Percentiles rank a stretch among this genome's conserved stretches.
Conservation (phyloP, 2,113 vertebrate species). For the Atractosteus spatula region DNA sequence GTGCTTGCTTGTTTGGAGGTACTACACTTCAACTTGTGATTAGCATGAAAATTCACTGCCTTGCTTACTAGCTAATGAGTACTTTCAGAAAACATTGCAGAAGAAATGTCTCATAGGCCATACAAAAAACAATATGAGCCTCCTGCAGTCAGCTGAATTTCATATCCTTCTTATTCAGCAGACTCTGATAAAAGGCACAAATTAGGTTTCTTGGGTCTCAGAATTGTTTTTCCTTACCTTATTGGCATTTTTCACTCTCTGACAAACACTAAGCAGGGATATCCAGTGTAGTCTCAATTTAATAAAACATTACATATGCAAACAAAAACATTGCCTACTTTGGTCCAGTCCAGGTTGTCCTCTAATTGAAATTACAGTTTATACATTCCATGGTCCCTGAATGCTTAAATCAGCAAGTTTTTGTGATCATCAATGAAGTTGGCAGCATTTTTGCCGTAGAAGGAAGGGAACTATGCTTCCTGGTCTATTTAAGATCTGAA, state of each 20-base stretch:
- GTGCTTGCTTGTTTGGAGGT: conserved; percentile 51
- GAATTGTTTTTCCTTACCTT: background rate
- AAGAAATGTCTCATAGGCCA: conserved; percentile 53
- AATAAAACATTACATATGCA: too few species aligned
- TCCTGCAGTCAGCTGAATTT: conserved; percentile 53
- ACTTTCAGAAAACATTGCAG: conserved; percentile 34
- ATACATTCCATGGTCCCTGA: too few species aligned
- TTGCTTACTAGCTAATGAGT: conserved; percentile 65
- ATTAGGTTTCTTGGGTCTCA: background rate
- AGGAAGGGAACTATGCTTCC: too few species aligned
- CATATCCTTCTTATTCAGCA: conserved; percentile 36
- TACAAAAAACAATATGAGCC: conserved; percentile 56
- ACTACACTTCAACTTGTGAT: conserved; percentile 59
- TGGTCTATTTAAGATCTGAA: too few species aligned
- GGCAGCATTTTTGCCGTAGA: too few species aligned
- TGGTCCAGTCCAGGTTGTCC: too few species aligned
- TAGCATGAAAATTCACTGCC: conserved; percentile 62
- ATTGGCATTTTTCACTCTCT: background rate
- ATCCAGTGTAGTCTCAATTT: too few species aligned
- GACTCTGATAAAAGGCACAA: conserved; percentile 38
- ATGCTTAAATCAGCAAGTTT: too few species aligned
- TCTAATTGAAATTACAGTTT: too few species aligned
- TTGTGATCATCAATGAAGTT: too few species aligned
- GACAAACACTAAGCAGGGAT: background rate
- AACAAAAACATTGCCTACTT: too few species aligned